Percentiles rank a stretch among this genome's conserved stretches.
Evolutionary conservation across 2,888 invertebrate species (phyloP).

Genomic region (Endotricha flammealis): DNA sequence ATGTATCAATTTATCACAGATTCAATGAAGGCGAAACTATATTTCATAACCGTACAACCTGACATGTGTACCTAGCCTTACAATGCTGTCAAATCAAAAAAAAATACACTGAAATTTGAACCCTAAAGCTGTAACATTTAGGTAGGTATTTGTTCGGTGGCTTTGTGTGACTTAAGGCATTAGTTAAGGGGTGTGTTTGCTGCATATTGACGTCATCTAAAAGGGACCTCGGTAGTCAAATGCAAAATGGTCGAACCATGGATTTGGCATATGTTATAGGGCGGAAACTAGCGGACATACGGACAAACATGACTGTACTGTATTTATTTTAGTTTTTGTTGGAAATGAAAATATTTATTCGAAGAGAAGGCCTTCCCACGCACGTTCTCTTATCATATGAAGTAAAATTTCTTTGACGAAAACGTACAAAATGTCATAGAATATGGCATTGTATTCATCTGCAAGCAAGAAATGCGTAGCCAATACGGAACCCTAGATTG

Average conservation of each 20-base stretch:
- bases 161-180: conserved; percentile 22
- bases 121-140: not conserved
- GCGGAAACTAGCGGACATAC: conserved; percentile 56
- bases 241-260: conserved; percentile 75
- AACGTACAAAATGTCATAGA: too few species aligned
- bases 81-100: not conserved
- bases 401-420: too few species aligned
- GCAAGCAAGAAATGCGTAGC: too few species aligned
- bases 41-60: conserved; percentile 66
- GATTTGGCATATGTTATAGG: conserved; percentile 77
- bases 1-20: conserved; percentile 73
- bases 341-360: too few species aligned
- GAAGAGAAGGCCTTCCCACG: too few species aligned
- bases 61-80: conserved; percentile 40
- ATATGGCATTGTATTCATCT: too few species aligned
- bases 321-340: not conserved
- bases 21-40: conserved; percentile 77
- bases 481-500: too few species aligned
- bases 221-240: conserved; percentile 71
- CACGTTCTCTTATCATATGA: too few species aligned
- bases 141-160: conserved; percentile 16
- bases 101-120: conserved; percentile 12
- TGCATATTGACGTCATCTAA: conserved; percentile 76
- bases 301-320: conserved; percentile 31
- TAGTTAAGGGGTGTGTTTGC: conserved; percentile 29